Base-by-base conservation (phyloP, 2,888 invertebrate genomes). In the Microctonus hyperodae region DNA sequence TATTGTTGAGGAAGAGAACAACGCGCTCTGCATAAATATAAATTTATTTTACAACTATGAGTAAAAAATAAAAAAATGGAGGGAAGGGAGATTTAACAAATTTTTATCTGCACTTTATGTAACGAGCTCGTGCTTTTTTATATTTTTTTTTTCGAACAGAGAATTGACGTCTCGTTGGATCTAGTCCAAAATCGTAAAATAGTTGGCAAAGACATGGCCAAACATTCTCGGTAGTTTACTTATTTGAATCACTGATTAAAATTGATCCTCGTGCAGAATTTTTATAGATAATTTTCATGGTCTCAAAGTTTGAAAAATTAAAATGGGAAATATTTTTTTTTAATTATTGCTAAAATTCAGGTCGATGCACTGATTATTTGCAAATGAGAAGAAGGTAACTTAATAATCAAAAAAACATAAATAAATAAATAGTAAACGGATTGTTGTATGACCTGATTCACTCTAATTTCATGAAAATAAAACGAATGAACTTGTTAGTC, bases 171-270 rank as follows among this genome's bases (percentile, higher is more conserved):
- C 56, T 57, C n/a, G n/a, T 69, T 68, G 72, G 66, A 56, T 44
- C 60, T 62, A 50, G 51, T 72, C 70, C 72, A 71, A 71, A 63
- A 69, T 67, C 64, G 50, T 63, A 60, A 65, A 67, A 67, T 67
- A 70, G 67, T 71, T 72, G 72, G 70, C 71, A 69, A 62, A 37
- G 40, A 13, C 23, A 59, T 28, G 59, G 48, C 31, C 55, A 65
- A 65, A 59, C 22, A 51, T 31, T 48, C 51, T 28, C 33, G 6
- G 44, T 16, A 44, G 16, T 33, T 28, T 51, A 20, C 20, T 61
- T 51, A 33, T 28, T 48, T 50, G 7, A n/a, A 61, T 35, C 11
- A 33, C 28, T 51, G 23, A 23, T 33, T 31, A 33, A 50, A 28
- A 22, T 50, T 48, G 31, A n/a, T n/a, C n/a, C 16, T 61, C 51